These are phyloP conservation scores for Lasius platythorax DNA, from an alignment of 2,888 invertebrate genomes.

Conservation along the genomic window DNA sequence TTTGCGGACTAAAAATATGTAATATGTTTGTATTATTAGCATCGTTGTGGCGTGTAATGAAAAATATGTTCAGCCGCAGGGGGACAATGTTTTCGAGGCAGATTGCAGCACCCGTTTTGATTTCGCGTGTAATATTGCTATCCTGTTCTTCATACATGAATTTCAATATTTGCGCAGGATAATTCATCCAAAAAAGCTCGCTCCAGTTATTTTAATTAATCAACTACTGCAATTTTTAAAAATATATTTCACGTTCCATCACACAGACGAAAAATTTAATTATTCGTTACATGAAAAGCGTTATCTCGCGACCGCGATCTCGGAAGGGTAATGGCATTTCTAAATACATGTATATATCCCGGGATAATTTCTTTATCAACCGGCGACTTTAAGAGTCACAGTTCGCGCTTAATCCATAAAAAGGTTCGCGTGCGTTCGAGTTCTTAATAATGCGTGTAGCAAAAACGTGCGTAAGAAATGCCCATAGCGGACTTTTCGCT, in stretches of 20 bases:
- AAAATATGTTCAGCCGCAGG: conserved; percentile 37
- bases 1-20: neutral
- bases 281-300: neutral
- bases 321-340: neutral
- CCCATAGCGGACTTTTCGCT: neutral
- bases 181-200: conserved; percentile 10
- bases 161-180: conserved; percentile 28
- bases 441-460: neutral
- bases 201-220: conserved; percentile 27
- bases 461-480: conserved; percentile 15
- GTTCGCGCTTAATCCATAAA: conserved; percentile 10
- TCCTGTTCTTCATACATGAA: conserved; percentile 17
- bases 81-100: conserved; percentile 22
- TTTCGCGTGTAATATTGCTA: conserved; percentile 23
- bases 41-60: neutral
- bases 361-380: neutral
- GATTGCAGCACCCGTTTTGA: conserved; percentile 12
- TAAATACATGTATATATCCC: neutral
- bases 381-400: neutral
- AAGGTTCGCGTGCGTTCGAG: neutral
- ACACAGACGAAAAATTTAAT: conserved; percentile 1
- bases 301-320: neutral
- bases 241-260: conserved; percentile 3
- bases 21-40: conserved; percentile 11
- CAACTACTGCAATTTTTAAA: conserved; percentile 4